Evolutionary conservation across 2,888 invertebrate species (phyloP), one percentile per base, ranked within the genome.

Genomic region (Choreutis nemorana): DNA sequence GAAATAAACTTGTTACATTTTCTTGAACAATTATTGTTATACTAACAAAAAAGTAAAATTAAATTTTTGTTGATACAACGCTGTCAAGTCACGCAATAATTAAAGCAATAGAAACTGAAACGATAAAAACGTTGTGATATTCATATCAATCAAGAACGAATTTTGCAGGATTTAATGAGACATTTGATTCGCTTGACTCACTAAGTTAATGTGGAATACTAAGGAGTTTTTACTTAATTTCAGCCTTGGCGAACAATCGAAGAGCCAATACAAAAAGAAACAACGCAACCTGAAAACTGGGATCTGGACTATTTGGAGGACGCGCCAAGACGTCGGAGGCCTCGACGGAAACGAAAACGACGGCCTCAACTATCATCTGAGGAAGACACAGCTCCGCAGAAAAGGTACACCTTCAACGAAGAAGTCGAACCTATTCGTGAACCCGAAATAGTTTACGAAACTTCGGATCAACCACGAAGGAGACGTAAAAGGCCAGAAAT

Each of bases 341-440:
- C 67, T 6, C 62, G 62, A 2, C 75, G 85, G 7, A 86, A 86
- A 62, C 77, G 86, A 32, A 86, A 84, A 59, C 73, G 85, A 32
- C 73, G 84, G 25, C 86, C 84, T n/a, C 72, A 77, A 30, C 40
- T 52, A 14, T 32, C 39, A 3, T 37, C 50, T 5, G 37, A 42
- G 10, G 63, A 61, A 26, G 61, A 59, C 16, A 36, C 49, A 5
- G 42, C 44, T 24, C 42, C 52, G 12, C 48, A 51, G 34, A 62
- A 64, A 28, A n/a, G n/a, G 22, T 20, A 7, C 14, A 36, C 12
- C 11, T 12, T 14, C 14, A n/a, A 25, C 16, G 22, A 26, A 24
- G 16, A 15, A 14, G 13, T 14, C 4, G 45, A 44, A 29, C 44
- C n/a, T n/a, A n/a, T n/a, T n/a, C 43, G 52, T 18, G 55, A 60